A percentile compares a stretch with the other conserved stretches of the same genome.
phyloP scores from a whole-genome alignment of 2,113 vertebrate genomes.

The Entomyzon cyanotis region DNA sequence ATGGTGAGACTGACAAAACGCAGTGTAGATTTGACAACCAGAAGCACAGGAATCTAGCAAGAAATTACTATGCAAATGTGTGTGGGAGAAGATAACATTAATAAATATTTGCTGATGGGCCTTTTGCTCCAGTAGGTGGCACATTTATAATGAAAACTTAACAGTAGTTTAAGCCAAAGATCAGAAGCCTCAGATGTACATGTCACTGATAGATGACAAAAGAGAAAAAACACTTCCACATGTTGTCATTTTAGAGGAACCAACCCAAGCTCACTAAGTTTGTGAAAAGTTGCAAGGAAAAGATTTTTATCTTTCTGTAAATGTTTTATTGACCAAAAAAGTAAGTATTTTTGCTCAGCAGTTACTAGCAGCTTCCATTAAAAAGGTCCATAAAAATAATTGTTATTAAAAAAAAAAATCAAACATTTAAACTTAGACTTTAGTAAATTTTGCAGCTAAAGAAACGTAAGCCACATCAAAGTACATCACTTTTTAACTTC shows the following conservation, averaged over 20 bases:
- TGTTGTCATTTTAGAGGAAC: not conserved
- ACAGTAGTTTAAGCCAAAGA: not conserved
- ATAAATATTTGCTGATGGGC: constrained; percentile 57
- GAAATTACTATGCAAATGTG: constrained; percentile 63
- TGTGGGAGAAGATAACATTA: constrained; percentile 36
- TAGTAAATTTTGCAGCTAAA: not conserved
- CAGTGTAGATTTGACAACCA: constrained; percentile 47
- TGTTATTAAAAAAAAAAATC: not conserved
- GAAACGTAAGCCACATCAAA: not conserved
- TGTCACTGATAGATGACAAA: not conserved
- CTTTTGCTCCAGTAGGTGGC: constrained; percentile 15
- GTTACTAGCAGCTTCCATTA: not conserved
- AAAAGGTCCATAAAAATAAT: not conserved
- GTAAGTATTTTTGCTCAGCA: not conserved
- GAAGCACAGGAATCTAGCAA: constrained; percentile 42
- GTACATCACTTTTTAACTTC: not conserved
- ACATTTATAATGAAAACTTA: constrained; percentile 46
- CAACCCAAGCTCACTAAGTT: not conserved
- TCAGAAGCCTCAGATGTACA: not conserved
- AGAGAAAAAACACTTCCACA: not conserved
- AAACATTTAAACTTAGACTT: not conserved
- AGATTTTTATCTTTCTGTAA: not conserved
- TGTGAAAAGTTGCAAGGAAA: not conserved
- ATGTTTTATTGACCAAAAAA: not conserved
- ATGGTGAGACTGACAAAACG: constrained; percentile 53